phyloP scores from a whole-genome alignment of 2,113 vertebrate species.

The Noturus placidus region DNA sequence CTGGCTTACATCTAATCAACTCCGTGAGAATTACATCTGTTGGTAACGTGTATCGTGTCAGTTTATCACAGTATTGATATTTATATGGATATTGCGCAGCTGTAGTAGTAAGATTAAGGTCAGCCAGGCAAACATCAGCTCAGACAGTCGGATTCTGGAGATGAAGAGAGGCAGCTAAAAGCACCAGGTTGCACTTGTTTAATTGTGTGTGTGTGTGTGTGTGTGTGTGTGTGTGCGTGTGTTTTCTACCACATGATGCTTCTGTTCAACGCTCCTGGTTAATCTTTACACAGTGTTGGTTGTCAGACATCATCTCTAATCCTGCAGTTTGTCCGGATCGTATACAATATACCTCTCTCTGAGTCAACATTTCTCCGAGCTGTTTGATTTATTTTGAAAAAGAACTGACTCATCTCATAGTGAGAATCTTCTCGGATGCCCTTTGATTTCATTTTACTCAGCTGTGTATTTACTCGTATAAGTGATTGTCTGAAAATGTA shows the following conservation, averaged over 20 bases:
- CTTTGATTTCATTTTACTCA: neutral
- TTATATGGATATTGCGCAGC: neutral
- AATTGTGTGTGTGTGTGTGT: neutral
- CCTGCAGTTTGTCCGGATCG: neutral
- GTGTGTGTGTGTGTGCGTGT: too few relatives aligned
- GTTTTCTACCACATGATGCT: neutral
- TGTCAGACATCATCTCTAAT: neutral
- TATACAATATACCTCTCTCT: neutral
- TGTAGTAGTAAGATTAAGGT: neutral
- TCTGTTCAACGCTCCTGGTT: neutral
- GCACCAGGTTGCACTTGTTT: neutral
- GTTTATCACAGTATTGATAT: neutral
- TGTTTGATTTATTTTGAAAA: neutral
- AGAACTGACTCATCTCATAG: neutral
- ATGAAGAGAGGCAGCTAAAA: neutral
- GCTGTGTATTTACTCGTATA: neutral
- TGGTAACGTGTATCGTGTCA: too few relatives aligned
- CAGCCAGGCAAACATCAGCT: neutral
- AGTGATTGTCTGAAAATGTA: neutral
- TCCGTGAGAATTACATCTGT: too few relatives aligned
- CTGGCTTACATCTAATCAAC: too few relatives aligned
- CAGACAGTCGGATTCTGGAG: neutral
- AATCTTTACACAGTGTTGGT: neutral
- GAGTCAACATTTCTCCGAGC: neutral
- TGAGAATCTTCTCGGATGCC: neutral